Evolutionary conservation across 2,888 invertebrate species (phyloP).

Genomic region (Acronicta alni): DNA sequence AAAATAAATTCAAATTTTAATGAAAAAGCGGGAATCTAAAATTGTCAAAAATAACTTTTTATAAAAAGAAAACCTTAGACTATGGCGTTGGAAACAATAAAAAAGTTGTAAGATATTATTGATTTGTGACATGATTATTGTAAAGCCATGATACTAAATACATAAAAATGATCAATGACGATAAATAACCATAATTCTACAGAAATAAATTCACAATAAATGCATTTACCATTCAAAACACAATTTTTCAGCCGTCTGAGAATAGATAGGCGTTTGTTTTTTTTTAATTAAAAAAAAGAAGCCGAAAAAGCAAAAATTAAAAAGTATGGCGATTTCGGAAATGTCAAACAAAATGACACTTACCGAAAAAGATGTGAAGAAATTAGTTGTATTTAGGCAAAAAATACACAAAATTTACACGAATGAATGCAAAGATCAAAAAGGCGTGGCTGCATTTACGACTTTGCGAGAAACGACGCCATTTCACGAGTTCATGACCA

Average conservation of each 20-base stretch:
- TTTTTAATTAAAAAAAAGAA: slow-evolving; percentile 81
- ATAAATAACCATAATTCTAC: slow-evolving; percentile 7
- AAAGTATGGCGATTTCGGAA: slow-evolving; percentile 70
- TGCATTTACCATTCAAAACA: slow-evolving; percentile 52
- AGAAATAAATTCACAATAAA: slow-evolving; percentile 20
- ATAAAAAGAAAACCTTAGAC: slow-evolving; percentile 70
- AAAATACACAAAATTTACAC: background rate
- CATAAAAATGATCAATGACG: slow-evolving; percentile 9
- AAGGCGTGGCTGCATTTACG: slow-evolving; percentile 30
- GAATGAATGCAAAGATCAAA: slow-evolving; percentile 4
- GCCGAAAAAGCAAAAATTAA: slow-evolving; percentile 63
- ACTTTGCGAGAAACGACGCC: slow-evolving; percentile 38
- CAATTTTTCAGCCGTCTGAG: slow-evolving; percentile 53
- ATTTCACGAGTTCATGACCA: slow-evolving; percentile 47
- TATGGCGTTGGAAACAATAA: slow-evolving; percentile 62
- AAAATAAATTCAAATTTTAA: slow-evolving; percentile 53
- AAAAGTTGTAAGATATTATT: slow-evolving; percentile 57
- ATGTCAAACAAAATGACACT: slow-evolving; percentile 62
- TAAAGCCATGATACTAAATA: slow-evolving; percentile 18
- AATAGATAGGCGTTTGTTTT: slow-evolving; percentile 83
- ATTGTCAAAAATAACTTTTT: slow-evolving; percentile 78
- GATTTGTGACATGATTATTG: slow-evolving; percentile 32
- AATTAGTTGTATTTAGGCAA: slow-evolving; percentile 2
- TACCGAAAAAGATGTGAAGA: slow-evolving; percentile 27
- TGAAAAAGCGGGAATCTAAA: slow-evolving; percentile 72